Percentiles rank a stretch among this genome's conserved stretches.
Conservation (phyloP, 2,113 vertebrate genomes). For the Nycticebus coucang region DNA sequence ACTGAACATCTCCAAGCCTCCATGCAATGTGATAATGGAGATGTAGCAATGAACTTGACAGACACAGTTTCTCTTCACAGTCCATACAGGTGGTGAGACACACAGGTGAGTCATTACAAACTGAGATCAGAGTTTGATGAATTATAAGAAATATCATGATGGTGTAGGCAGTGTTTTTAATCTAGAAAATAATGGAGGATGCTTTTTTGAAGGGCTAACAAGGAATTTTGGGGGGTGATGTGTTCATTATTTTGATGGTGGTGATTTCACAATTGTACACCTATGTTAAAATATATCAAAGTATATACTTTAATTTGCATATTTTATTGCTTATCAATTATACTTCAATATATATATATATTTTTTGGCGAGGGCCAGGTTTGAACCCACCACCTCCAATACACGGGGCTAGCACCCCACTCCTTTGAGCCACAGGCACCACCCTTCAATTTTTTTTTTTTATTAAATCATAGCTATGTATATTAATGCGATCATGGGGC, state of each 20-base stretch:
- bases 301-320: neutral
- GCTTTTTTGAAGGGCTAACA: neutral
- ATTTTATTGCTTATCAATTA: neutral
- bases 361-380: neutral
- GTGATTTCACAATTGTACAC: neutral
- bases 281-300: neutral
- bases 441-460: too few species aligned
- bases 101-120: neutral
- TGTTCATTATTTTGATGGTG: neutral
- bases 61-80: neutral
- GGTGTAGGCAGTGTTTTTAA: neutral
- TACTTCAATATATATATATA: neutral
- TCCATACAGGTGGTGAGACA: neutral
- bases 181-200: neutral
- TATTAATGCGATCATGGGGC: too few species aligned
- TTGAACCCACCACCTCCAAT: too few species aligned
- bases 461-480: too few species aligned
- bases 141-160: neutral
- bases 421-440: too few species aligned
- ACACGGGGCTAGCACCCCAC: too few species aligned
- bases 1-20: neutral
- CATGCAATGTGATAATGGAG: neutral
- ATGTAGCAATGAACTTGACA: neutral
- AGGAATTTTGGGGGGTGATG: neutral
- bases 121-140: neutral